phyloP scores from a whole-genome alignment of 2,113 vertebrate genomes.

The Terrapene triunguis region DNA sequence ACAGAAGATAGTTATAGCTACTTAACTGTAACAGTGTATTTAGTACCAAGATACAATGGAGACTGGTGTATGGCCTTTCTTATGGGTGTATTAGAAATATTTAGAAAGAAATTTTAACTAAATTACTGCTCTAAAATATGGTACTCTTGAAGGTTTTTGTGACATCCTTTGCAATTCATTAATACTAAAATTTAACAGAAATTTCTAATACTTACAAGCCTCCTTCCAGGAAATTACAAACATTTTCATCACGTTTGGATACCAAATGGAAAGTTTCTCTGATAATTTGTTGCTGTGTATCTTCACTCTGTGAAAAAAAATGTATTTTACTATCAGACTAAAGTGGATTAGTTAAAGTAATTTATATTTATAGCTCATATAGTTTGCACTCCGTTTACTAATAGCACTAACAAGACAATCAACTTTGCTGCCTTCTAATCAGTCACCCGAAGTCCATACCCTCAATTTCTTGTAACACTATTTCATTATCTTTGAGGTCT shows the following conservation, averaged over 20 bases:
- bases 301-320: constrained; percentile 90
- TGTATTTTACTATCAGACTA: neutral
- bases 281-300: constrained; percentile 98
- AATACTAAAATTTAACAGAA: neutral
- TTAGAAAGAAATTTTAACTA: neutral
- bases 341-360: neutral
- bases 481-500: neutral
- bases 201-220: constrained; percentile 90
- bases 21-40: neutral
- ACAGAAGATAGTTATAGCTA: neutral
- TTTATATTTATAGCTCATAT: neutral
- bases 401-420: neutral
- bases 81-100: neutral
- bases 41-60: neutral
- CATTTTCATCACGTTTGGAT: constrained; percentile 97
- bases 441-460: fast-evolving
- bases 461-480: neutral
- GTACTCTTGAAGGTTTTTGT: neutral
- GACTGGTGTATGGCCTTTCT: fast-evolving
- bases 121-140: neutral
- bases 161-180: neutral
- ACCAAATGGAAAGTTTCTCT: constrained; percentile 99
- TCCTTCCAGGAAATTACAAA: constrained; percentile 99
- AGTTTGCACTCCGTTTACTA: neutral
- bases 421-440: neutral